Conservation (phyloP, 2,888 invertebrate genomes). For the Nomada fabriciana region DNA sequence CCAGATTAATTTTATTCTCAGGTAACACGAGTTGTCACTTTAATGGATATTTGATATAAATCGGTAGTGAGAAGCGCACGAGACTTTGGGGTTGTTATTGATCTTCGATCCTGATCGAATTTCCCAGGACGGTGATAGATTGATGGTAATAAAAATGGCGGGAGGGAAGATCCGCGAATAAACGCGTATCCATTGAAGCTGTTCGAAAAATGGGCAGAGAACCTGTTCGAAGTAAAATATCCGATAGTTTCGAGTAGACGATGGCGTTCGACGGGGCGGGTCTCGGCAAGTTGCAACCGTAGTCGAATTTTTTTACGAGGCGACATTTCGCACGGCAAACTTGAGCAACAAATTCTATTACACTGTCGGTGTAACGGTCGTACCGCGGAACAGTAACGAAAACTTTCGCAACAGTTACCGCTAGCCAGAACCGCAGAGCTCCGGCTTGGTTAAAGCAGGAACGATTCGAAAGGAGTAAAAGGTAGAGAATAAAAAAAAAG, state of each 20-base stretch:
- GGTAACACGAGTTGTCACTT: not conserved
- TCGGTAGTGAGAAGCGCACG: not conserved
- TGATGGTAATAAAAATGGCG: no score
- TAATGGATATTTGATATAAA: no score
- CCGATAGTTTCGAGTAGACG: not conserved
- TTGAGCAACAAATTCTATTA: constrained; percentile 64
- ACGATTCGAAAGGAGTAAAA: constrained; percentile 33
- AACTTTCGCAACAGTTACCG: constrained; percentile 60
- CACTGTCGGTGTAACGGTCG: constrained; percentile 50
- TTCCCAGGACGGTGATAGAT: no score
- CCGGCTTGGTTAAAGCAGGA: constrained; percentile 36
- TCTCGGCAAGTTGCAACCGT: constrained; percentile 25
- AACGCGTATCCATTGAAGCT: no score
- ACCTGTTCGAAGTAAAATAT: not conserved
- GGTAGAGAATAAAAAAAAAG: not conserved
- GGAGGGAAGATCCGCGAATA: no score
- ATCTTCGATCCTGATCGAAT: no score
- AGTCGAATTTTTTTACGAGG: constrained; percentile 53
- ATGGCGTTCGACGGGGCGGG: not conserved
- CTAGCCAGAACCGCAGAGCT: constrained; percentile 36
- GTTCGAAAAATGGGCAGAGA: no score
- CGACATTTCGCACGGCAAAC: constrained; percentile 50
- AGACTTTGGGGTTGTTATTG: not conserved
- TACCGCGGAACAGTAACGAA: constrained; percentile 52
- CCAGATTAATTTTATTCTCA: constrained; percentile 31